These are phyloP conservation scores for Channa striata DNA, from an alignment of 2,797 vertebrate species.

Conservation along the genomic window DNA sequence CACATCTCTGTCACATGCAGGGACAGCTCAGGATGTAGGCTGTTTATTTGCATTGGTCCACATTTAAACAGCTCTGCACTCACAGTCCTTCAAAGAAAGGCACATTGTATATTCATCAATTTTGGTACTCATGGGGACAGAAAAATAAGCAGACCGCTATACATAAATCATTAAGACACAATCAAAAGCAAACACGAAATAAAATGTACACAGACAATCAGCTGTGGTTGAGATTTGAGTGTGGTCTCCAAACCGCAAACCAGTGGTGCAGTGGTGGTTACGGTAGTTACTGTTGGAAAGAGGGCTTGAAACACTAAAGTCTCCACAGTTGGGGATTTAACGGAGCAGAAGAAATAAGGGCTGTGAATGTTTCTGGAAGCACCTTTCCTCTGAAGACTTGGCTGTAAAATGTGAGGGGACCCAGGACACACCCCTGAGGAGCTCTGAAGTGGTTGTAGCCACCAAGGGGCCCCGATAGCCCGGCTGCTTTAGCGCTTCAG, in stretches of 20 bases:
- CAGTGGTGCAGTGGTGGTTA: slow-evolving; percentile 37
- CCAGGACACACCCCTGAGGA: slow-evolving; percentile 88
- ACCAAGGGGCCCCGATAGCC: slow-evolving; percentile 85
- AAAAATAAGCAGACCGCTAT: slow-evolving; percentile 75
- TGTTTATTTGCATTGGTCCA: slow-evolving; percentile 80
- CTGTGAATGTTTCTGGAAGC: slow-evolving; percentile 73
- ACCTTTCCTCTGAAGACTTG: slow-evolving; percentile 78
- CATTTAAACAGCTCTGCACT: slow-evolving; percentile 76
- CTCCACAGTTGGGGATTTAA: slow-evolving; percentile 70
- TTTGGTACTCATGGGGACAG: slow-evolving; percentile 73
- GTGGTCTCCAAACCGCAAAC: slow-evolving; percentile 70
- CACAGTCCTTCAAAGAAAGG: slow-evolving; percentile 74
- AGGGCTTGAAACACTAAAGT: slow-evolving; percentile 66
- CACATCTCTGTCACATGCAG: slow-evolving; percentile 60
- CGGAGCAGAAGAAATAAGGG: slow-evolving; percentile 68
- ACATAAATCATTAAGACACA: slow-evolving; percentile 81
- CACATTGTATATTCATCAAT: slow-evolving; percentile 79
- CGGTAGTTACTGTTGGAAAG: slow-evolving; percentile 58
- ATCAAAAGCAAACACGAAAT: slow-evolving; percentile 72
- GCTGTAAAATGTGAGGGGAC: slow-evolving; percentile 82
- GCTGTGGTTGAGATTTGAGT: slow-evolving; percentile 55
- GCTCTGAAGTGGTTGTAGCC: slow-evolving; percentile 87
- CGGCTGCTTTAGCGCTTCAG: slow-evolving; percentile 86
- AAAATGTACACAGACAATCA: slow-evolving; percentile 54
- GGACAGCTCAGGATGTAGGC: slow-evolving; percentile 73